These are phyloP conservation scores for Oncorhynchus kisutch DNA, from an alignment of 2,113 vertebrate genomes.

Conservation along the genomic window DNA sequence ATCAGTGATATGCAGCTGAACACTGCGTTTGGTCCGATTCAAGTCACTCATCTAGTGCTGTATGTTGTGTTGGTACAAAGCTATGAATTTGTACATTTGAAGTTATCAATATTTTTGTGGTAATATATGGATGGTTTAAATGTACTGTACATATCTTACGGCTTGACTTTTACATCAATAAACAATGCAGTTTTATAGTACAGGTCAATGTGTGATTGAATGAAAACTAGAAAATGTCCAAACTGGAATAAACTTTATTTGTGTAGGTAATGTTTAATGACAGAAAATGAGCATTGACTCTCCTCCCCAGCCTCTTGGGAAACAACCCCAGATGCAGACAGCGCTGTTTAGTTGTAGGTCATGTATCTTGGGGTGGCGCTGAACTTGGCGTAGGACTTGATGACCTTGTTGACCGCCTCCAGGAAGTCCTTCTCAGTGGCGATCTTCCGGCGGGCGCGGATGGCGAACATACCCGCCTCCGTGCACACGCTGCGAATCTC, in stretches of 20 bases:
- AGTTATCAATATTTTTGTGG: constrained; percentile 19
- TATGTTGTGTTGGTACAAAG: constrained; percentile 5
- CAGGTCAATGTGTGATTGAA: background rate
- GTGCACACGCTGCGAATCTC: constrained; percentile 99
- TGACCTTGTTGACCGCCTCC: constrained; percentile 98
- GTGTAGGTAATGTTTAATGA: background rate
- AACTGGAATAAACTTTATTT: background rate
- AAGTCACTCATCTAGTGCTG: background rate
- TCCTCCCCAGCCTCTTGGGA: background rate
- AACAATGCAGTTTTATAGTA: background rate
- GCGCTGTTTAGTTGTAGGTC: constrained; percentile 90
- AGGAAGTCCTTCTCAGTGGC: constrained; percentile 99
- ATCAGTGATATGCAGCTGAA: background rate
- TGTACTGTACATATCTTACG: background rate
- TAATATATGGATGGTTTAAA: constrained; percentile 10
- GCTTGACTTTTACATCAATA: background rate
- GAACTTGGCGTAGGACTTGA: constrained; percentile 98
- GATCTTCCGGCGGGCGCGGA: constrained; percentile 93
- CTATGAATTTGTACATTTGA: constrained; percentile 18
- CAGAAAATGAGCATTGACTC: background rate
- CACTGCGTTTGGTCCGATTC: background rate
- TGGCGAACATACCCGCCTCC: constrained; percentile 98
- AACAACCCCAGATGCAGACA: constrained; percentile 14
- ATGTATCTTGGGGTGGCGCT: constrained; percentile 98
- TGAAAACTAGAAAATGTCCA: background rate